Evolutionary conservation across 2,888 invertebrate species (phyloP).

Genomic region (Diadegma fenestrale): DNA sequence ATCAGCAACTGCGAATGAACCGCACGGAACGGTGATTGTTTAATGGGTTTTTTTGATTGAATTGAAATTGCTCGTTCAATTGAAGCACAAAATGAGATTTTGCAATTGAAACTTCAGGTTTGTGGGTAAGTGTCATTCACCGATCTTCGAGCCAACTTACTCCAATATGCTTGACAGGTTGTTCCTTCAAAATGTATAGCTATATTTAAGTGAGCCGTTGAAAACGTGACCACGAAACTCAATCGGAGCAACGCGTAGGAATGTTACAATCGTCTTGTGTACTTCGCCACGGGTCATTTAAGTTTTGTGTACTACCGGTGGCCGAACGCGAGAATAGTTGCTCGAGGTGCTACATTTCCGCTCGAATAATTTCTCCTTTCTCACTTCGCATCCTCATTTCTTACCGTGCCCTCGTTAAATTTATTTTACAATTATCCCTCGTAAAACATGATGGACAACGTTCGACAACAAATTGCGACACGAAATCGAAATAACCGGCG

Average conservation of each 20-base stretch:
- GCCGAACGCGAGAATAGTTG: slow-evolving; percentile 41
- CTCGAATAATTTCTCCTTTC: slow-evolving; percentile 28
- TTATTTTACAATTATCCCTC: slow-evolving; percentile 55
- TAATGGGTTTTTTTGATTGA: neutral
- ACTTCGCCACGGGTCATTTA: slow-evolving; percentile 62
- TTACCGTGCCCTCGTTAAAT: slow-evolving; percentile 42
- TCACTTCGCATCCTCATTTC: slow-evolving; percentile 1
- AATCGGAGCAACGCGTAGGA: slow-evolving; percentile 65
- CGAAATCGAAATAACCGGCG: slow-evolving; percentile 10
- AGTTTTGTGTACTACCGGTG: slow-evolving; percentile 51
- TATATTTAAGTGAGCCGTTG: slow-evolving; percentile 15
- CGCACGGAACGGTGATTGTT: neutral
- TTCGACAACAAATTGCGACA: slow-evolving; percentile 30
- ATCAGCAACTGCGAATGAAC: neutral
- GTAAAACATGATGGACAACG: slow-evolving; percentile 50
- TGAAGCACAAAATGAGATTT: slow-evolving; percentile 4
- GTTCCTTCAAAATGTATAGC: neutral
- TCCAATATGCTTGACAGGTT: slow-evolving; percentile 39
- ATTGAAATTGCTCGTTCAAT: neutral
- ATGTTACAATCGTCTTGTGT: slow-evolving; percentile 61
- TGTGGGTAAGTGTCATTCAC: slow-evolving; percentile 21
- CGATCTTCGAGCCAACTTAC: slow-evolving; percentile 8
- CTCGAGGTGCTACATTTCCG: slow-evolving; percentile 63
- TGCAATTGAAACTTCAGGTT: slow-evolving; percentile 13
- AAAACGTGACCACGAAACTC: slow-evolving; percentile 63